Base-by-base conservation (phyloP, 2,888 invertebrate genomes). In the Agriopis marginaria region DNA sequence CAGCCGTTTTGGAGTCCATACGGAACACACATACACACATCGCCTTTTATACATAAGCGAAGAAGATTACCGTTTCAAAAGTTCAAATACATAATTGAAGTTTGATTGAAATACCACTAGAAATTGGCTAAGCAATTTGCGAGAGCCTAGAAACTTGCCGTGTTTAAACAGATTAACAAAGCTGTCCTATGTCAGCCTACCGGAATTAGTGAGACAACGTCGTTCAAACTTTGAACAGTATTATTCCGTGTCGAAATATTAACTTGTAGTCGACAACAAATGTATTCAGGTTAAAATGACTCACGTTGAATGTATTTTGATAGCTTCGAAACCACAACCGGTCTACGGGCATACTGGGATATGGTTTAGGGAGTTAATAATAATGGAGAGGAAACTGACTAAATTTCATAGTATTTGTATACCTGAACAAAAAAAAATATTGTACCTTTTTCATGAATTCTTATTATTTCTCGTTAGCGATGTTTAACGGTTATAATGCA, bases 261-360 rank as follows among this genome's bases (percentile, higher is more conserved):
- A 60, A 54, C 60, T 63, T 56, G 62, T 64, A 65, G 64, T 45
- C 60, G 56, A 65, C 70, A 56, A 66, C 67, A 66, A 69, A 23
- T 32, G 14, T 59, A 75, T 66, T 70, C 63, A 23, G 49, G 49
- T 58, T 54, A 54, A 61, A 66, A 50, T 80, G 83, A 82, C 71
- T 82, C 82, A 82, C 56, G 71, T 58, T 54, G 53, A 71, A 77
- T 64, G 73, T 75, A 80, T 80, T 81, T 81, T 78, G 79, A 82
- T 82, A 77, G 74, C 74, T 71, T 53, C 63, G 62, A 59, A 70
- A 73, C 71, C 45, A 63, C 58, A 59, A 66, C 63, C 66, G 66
- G 66, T 66, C 66, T 42, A 5, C n/a, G n/a, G 49, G 32, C 62
- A 42, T 32, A 47, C 44, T n/a, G 60, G 59, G 58, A 62, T 62